Conservation (phyloP, 2,113 vertebrate species). For the Alectura lathami region DNA sequence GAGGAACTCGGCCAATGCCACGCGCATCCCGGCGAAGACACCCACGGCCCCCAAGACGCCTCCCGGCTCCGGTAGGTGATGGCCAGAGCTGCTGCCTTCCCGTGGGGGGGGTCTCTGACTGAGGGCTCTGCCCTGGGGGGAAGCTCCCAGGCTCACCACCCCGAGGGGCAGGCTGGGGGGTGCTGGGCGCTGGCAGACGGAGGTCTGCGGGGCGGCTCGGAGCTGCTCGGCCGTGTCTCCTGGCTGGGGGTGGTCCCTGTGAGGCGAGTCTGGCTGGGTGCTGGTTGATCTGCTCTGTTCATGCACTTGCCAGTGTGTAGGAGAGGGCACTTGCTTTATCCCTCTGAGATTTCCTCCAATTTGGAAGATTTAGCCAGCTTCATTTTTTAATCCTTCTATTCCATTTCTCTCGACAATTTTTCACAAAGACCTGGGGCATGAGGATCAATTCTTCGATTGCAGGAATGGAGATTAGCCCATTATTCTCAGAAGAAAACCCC, state of each 20-base stretch:
- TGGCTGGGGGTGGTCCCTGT: background rate
- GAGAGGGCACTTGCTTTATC: background rate
- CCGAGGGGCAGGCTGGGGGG: too few species aligned
- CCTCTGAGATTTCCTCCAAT: background rate
- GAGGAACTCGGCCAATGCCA: slow-evolving; percentile 81
- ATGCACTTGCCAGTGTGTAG: rapidly evolving
- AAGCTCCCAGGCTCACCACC: background rate
- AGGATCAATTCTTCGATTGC: slow-evolving; percentile 39
- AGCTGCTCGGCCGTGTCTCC: background rate
- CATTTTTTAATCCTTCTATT: background rate
- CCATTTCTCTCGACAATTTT: slow-evolving; percentile 3
- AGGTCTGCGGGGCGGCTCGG: rapidly evolving
- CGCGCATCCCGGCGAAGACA: slow-evolving; percentile 86
- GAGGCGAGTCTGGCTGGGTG: background rate
- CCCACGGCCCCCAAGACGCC: slow-evolving; percentile 81
- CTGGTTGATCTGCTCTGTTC: background rate
- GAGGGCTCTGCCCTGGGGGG: background rate
- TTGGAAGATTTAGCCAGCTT: slow-evolving; percentile 8
- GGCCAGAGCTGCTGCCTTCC: too few species aligned
- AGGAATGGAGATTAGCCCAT: slow-evolving; percentile 13
- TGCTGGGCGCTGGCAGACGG: too few species aligned
- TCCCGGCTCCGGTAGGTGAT: slow-evolving; percentile 71
- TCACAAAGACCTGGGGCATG: slow-evolving; percentile 30
- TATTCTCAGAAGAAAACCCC: slow-evolving; percentile 12
- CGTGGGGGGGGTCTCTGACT: rapidly evolving